Conservation (phyloP, 1,140 invertebrate genomes). For the Scaptodrosophila lebanonensis region DNA sequence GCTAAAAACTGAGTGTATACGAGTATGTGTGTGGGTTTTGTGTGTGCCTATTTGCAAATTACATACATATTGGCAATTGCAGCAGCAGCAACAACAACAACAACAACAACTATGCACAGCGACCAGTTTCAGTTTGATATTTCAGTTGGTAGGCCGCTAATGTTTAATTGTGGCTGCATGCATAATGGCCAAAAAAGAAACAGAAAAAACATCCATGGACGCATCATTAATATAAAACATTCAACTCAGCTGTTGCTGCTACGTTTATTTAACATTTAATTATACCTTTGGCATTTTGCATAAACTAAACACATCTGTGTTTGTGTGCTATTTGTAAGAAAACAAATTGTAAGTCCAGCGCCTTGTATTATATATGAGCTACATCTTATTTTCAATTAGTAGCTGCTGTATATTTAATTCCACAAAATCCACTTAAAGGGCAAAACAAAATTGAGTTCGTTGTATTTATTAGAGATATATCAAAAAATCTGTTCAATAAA, state of each 20-base stretch:
- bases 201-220: too few relatives aligned
- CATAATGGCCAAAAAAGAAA: too few relatives aligned
- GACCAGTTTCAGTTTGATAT: slow-evolving; percentile 53
- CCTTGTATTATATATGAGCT: background rate
- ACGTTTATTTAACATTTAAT: slow-evolving; percentile 58
- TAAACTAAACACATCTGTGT: slow-evolving; percentile 2
- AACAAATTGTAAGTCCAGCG: slow-evolving; percentile 5
- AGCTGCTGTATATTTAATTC: too few relatives aligned
- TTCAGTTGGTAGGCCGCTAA: slow-evolving; percentile 13
- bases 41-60: slow-evolving; percentile 18
- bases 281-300: slow-evolving; percentile 72
- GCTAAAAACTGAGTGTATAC: slow-evolving; percentile 31
- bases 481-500: too few relatives aligned
- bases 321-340: slow-evolving; percentile 11
- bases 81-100: too few relatives aligned
- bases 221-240: slow-evolving; percentile 66
- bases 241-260: slow-evolving; percentile 19
- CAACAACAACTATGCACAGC: slow-evolving; percentile 1
- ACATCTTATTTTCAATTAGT: too few relatives aligned
- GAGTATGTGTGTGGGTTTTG: too few relatives aligned
- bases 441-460: too few relatives aligned
- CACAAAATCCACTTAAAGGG: too few relatives aligned
- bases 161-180: slow-evolving; percentile 24
- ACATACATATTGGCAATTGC: slow-evolving; percentile 62
- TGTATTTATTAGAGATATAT: too few relatives aligned